Evolutionary conservation across 2,888 invertebrate genomes (phyloP).

Genomic region (Xestoiulus laeticollis): DNA sequence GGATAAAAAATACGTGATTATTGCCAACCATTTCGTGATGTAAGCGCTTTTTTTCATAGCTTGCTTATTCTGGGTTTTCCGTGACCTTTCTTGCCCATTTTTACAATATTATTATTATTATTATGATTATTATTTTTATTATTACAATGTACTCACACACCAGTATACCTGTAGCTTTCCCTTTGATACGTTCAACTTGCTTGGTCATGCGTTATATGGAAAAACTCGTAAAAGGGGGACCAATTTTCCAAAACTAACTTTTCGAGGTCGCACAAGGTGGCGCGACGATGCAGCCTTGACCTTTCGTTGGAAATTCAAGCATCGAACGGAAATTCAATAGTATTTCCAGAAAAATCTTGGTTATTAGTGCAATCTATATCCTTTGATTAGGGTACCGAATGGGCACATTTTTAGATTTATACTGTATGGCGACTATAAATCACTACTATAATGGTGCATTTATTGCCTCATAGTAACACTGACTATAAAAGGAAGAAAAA

Average conservation of each 20-base stretch:
- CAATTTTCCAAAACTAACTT: neutral
- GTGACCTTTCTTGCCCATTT: conserved; percentile 13
- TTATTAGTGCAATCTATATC: neutral
- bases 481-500: too few species aligned
- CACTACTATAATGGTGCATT: too few species aligned
- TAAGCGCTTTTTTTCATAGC: neutral
- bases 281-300: neutral
- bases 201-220: neutral
- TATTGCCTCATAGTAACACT: too few species aligned
- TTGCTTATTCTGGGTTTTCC: neutral
- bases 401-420: too few species aligned
- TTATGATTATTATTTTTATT: neutral
- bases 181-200: conserved; percentile 29
- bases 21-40: neutral
- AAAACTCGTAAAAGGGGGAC: neutral
- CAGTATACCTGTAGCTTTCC: neutral
- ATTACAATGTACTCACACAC: neutral
- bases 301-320: neutral
- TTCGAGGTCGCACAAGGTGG: neutral
- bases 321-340: neutral
- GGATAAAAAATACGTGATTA: neutral
- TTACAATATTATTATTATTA: neutral
- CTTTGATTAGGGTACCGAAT: neutral
- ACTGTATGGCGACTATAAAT: too few species aligned
- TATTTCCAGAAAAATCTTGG: neutral